Evolutionary conservation across 2,113 vertebrate species (phyloP).

Genomic region (Dinomys branickii): DNA sequence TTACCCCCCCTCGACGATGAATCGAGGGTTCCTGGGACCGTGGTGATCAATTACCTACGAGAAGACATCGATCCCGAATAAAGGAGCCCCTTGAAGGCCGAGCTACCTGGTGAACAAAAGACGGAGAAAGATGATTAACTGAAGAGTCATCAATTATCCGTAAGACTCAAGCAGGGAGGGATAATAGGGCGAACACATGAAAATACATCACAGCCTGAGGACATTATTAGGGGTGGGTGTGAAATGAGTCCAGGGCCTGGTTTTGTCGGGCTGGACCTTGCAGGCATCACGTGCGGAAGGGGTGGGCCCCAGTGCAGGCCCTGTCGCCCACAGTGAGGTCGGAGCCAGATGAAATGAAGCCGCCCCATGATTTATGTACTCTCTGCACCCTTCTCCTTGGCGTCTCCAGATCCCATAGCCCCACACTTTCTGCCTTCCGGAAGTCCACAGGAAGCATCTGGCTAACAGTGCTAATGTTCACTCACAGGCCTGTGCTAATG

Average conservation of each 20-base stretch:
- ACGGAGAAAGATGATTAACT: slow-evolving; percentile 87
- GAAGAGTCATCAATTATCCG: slow-evolving; percentile 88
- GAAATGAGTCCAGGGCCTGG: slow-evolving; percentile 79
- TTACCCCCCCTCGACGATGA: slow-evolving; percentile 76
- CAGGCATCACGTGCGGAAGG: slow-evolving; percentile 57
- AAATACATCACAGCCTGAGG: slow-evolving; percentile 84
- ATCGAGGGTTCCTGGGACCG: slow-evolving; percentile 79
- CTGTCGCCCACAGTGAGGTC: slow-evolving; percentile 55
- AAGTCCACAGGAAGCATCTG: slow-evolving; percentile 49
- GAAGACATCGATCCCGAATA: slow-evolving; percentile 84
- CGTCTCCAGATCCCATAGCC: neutral
- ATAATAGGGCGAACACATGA: slow-evolving; percentile 85
- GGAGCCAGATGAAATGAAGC: neutral
- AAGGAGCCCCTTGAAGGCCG: slow-evolving; percentile 85
- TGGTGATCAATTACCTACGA: slow-evolving; percentile 85
- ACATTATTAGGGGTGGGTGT: slow-evolving; percentile 82
- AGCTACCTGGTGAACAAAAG: slow-evolving; percentile 89
- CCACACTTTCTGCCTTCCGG: neutral
- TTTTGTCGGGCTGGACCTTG: slow-evolving; percentile 55
- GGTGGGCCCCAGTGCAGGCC: neutral
- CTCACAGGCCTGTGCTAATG: neutral
- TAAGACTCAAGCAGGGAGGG: slow-evolving; percentile 86
- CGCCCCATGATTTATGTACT: slow-evolving; percentile 39
- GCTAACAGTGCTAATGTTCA: neutral
- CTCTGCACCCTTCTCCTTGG: neutral